These are phyloP conservation scores for Hermodice carunculata DNA, from an alignment of 2,888 invertebrate species.

Conservation along the genomic window DNA sequence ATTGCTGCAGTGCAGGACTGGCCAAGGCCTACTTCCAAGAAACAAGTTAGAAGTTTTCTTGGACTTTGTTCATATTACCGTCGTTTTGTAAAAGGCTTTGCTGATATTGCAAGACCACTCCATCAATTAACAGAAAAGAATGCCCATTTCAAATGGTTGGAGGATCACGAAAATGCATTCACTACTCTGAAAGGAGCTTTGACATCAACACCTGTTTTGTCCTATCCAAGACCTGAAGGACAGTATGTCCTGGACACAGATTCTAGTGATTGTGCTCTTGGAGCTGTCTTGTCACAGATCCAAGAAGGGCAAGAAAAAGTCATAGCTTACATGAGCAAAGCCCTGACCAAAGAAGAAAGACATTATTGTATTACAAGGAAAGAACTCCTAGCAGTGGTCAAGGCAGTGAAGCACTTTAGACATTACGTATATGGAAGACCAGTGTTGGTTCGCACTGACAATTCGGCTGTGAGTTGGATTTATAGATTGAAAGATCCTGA, in stretches of 20 bases:
- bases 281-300: constrained; percentile 32
- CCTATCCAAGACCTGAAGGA: constrained; percentile 23
- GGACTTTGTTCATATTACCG: constrained; percentile 7
- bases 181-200: constrained; percentile 22
- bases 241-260: constrained; percentile 34
- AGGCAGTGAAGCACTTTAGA: constrained; percentile 40
- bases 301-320: constrained; percentile 27
- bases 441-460: constrained; percentile 43
- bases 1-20: not conserved
- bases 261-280: constrained; percentile 25
- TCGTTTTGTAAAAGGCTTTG: constrained; percentile 29
- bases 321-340: constrained; percentile 33
- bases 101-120: constrained; percentile 20
- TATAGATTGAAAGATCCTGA: constrained; percentile 28
- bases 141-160: constrained; percentile 28
- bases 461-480: constrained; percentile 40
- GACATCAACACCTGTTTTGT: constrained; percentile 26
- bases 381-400: constrained; percentile 31
- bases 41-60: not conserved
- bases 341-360: constrained; percentile 27
- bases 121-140: constrained; percentile 23
- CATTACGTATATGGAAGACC: constrained; percentile 40
- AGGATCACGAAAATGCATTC: constrained; percentile 32
- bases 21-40: not conserved
- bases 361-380: constrained; percentile 32